phyloP scores from a whole-genome alignment of 2,797 vertebrate genomes.

The Tympanoctomys barrerae region DNA sequence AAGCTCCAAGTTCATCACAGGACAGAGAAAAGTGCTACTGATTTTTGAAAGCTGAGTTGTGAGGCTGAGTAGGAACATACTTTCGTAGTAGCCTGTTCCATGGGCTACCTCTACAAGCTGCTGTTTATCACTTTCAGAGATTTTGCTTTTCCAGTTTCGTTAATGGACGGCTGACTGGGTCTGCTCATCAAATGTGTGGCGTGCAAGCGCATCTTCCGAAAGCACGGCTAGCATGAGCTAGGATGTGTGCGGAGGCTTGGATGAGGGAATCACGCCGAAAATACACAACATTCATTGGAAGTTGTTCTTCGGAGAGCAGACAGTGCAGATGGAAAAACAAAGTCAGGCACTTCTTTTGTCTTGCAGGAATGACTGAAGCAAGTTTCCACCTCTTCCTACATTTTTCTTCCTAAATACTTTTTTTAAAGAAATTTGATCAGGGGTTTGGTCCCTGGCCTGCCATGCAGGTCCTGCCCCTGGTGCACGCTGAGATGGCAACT shows the following conservation, averaged over 20 bases:
- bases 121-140: constrained; percentile 86
- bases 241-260: constrained; percentile 76
- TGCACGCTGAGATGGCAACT: too few relatives aligned
- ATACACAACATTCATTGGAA: constrained; percentile 80
- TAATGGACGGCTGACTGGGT: constrained; percentile 87
- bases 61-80: constrained; percentile 80
- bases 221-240: constrained; percentile 85
- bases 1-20: constrained; percentile 57
- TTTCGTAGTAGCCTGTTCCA: constrained; percentile 73
- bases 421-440: too few relatives aligned
- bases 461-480: too few relatives aligned
- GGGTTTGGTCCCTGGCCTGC: too few relatives aligned
- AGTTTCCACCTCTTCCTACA: not conserved
- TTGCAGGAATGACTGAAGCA: constrained; percentile 52
- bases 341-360: constrained; percentile 68
- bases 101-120: constrained; percentile 82
- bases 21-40: constrained; percentile 57
- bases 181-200: constrained; percentile 87
- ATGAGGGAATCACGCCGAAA: constrained; percentile 82
- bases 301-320: constrained; percentile 68
- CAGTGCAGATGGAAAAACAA: constrained; percentile 57
- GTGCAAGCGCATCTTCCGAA: constrained; percentile 84
- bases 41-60: constrained; percentile 55
- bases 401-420: not conserved
- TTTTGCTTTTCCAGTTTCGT: constrained; percentile 85